Evolutionary conservation across 2,113 vertebrate species (phyloP), one percentile per base, ranked within the genome.

Genomic region (Semnornis frantzii): DNA sequence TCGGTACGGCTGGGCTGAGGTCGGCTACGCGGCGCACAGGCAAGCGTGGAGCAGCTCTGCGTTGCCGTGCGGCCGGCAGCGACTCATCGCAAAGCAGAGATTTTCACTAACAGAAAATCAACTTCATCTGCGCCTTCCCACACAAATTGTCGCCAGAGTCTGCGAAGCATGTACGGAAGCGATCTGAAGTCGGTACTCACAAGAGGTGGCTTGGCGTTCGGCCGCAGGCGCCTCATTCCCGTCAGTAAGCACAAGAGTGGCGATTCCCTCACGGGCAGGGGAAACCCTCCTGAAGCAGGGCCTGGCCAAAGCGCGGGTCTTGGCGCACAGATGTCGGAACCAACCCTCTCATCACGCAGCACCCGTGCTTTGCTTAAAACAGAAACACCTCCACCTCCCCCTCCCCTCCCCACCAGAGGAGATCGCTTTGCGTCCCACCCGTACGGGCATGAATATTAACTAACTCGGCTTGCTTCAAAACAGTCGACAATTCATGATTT

Each of bases 101-200:
- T 71, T 34, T 12, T 5, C 58, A 42, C n/a, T 6, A 16, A 8
- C 63, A 2, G 31, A 1, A 6, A 10, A 9, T 15, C 21, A 46
- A 88, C 28, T 70, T 59, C 6, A 9, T 2, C 57, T 8, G 74
- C 68, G 33, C 23, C 15, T 31, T n/a, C 74, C 30, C 20, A 28
- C 57, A 20, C 15, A 5, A 11, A 19, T 3, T 6, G 37, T 3
- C 73, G 11, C 52, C 21, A 0, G 15, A 16, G 42, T 7, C 42
- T 5, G 14, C 1, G 8, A 9, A 39, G 81, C 81, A 1, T 2
- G 2, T 15, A 1, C 23, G 34, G 71, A 4, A 6, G 8, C 1
- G 72, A 27, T 25, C 11, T 6, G 6, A 0, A n/a, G 52, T 1
- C 30, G 6, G 24, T 8, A 2, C 0, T 1, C 3, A 4, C 42